Conservation (phyloP, 2,113 vertebrate species). For the Pampusana beccarii region DNA sequence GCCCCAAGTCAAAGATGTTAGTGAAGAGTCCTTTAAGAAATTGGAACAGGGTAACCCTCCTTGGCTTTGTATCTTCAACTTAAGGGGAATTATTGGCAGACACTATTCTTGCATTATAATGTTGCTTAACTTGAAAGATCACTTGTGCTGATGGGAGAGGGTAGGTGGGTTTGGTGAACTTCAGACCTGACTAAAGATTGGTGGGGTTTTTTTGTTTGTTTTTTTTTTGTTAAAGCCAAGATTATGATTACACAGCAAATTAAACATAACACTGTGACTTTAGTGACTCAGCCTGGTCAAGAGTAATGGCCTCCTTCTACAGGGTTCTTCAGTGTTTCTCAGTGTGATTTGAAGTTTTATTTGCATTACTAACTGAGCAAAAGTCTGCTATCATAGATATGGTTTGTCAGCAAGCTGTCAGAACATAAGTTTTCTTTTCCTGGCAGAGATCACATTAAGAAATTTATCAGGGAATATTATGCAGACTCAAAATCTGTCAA, state of each 20-base stretch:
- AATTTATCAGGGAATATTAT: conserved; percentile 57
- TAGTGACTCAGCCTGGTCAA: not conserved
- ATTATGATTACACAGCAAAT: not conserved
- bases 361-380: conserved; percentile 37
- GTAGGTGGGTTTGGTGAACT: not conserved
- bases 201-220: no score
- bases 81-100: not conserved
- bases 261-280: not conserved
- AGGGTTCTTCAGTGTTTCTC: not conserved
- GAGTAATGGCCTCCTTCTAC: not conserved
- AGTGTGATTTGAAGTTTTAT: not conserved
- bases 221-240: not conserved
- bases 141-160: not conserved
- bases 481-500: conserved; percentile 60
- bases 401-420: conserved; percentile 56
- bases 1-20: not conserved
- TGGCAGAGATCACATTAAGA: conserved; percentile 46
- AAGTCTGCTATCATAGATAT: not conserved
- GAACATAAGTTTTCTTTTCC: conserved; percentile 39
- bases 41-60: not conserved
- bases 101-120: not conserved
- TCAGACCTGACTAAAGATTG: not conserved
- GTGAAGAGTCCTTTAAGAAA: not conserved
- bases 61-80: not conserved
- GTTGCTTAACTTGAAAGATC: not conserved